Base-by-base conservation (phyloP, 2,113 vertebrate species). In the Beaufortia kweichowensis region DNA sequence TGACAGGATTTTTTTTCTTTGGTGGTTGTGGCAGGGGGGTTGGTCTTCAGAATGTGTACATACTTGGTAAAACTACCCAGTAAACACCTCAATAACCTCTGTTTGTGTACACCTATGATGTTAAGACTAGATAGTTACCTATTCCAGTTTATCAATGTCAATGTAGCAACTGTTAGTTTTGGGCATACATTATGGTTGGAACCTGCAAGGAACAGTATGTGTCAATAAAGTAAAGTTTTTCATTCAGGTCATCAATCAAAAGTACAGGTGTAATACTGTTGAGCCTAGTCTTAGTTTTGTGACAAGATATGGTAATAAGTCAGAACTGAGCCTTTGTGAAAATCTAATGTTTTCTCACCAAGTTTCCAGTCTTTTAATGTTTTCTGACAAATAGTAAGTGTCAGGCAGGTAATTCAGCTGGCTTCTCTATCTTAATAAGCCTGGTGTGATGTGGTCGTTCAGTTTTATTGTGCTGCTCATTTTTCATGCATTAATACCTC, bases 361-460 rank as follows among this genome's bases (percentile, higher is more conserved):
- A 70, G 65, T 59, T 68, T 70, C 59, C 29, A 62, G 41, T 70
- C 56, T 69, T 50, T 78, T 69, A 78, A 69, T 78, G 71, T 62
- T 15, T 24, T 61, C 59, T 60, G 80, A 81, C 75, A 77, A 78
- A 77, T 66, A 77, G 68, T 55, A 64, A 63, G 64, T 41, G 64
- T 77, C 75, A 60, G 63, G 89, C 89, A 70, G 28, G 83, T 85
- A 90, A 89, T 86, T 79, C 81, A 76, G 39, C 29, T 5, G 43
- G 81, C 88, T 89, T 91, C 89, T 92, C 88, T 87, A 89, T 92
- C 88, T 92, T 91, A 91, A 91, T 91, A 92, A 91, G 89, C 84
- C 75, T 31, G 87, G 87, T 86, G 86, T 88, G 78, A 59, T 78
- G 70, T 89, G 89, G 85, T 86, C 88, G 90, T 91, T 92, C 90